These are phyloP conservation scores for Margaritifera margaritifera DNA, from an alignment of 2,888 invertebrate species.

Conservation along the genomic window DNA sequence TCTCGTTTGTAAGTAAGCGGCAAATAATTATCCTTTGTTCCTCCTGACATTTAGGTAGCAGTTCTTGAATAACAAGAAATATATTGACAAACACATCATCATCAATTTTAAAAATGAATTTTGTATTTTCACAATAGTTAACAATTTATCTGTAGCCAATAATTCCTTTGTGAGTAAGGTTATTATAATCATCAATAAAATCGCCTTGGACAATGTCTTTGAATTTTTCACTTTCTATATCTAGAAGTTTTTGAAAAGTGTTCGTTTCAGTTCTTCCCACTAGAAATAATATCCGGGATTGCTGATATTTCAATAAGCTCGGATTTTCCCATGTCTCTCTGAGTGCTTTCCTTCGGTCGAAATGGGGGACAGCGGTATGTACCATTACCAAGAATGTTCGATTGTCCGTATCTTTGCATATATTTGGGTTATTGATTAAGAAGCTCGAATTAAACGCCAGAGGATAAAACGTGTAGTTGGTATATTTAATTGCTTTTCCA, in stretches of 20 bases:
- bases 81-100: slow-evolving; percentile 56
- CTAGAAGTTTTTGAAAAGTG: slow-evolving; percentile 28
- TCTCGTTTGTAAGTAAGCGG: background rate
- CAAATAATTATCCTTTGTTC: too few relatives aligned
- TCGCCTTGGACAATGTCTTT: slow-evolving; percentile 52
- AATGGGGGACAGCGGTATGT: too few relatives aligned
- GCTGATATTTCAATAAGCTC: slow-evolving; percentile 22
- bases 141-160: slow-evolving; percentile 18
- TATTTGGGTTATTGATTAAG: too few relatives aligned
- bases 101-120: slow-evolving; percentile 49
- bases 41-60: too few relatives aligned
- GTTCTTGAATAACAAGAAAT: slow-evolving; percentile 24
- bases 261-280: slow-evolving; percentile 33
- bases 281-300: slow-evolving; percentile 41
- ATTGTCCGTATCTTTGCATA: too few relatives aligned
- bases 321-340: slow-evolving; percentile 46
- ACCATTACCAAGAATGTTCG: too few relatives aligned
- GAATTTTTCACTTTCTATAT: slow-evolving; percentile 42
- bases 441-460: too few relatives aligned
- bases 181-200: slow-evolving; percentile 17
- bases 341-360: too few relatives aligned
- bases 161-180: too few relatives aligned
- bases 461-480: too few relatives aligned
- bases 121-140: slow-evolving; percentile 42
- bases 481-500: too few relatives aligned